These are phyloP conservation scores for Idaea biselata DNA, from an alignment of 2,888 invertebrate species.

Conservation along the genomic window DNA sequence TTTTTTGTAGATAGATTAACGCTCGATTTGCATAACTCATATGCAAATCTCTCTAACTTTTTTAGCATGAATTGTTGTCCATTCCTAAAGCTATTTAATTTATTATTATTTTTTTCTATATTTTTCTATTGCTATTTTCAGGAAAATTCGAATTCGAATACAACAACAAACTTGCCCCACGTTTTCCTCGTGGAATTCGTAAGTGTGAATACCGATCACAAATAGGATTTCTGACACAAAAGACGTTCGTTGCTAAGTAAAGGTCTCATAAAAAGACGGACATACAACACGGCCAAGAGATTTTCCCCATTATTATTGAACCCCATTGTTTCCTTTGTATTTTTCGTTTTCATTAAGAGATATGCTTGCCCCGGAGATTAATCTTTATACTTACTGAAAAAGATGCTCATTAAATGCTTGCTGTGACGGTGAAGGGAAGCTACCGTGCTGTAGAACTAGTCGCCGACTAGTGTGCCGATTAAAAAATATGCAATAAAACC, in stretches of 20 bases:
- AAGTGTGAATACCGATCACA: slow-evolving; percentile 17
- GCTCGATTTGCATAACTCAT: no score
- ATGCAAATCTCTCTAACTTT: no score
- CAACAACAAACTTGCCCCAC: slow-evolving; percentile 23
- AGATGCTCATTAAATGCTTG: neutral
- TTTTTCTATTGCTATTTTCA: neutral
- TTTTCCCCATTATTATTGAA: slow-evolving; percentile 22
- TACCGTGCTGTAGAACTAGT: neutral
- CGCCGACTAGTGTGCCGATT: no score
- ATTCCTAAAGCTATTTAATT: neutral
- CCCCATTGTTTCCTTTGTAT: slow-evolving; percentile 16
- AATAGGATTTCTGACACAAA: slow-evolving; percentile 30
- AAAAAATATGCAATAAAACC: no score
- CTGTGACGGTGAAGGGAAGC: neutral
- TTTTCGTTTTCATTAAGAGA: slow-evolving; percentile 14
- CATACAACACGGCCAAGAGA: slow-evolving; percentile 13
- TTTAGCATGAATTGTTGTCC: neutral
- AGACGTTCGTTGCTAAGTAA: slow-evolving; percentile 23
- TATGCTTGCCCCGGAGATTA: neutral
- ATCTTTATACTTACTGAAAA: neutral
- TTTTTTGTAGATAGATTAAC: no score
- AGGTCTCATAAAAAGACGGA: slow-evolving; percentile 28
- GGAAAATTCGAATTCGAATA: slow-evolving; percentile 18
- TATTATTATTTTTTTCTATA: neutral
- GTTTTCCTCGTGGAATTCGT: slow-evolving; percentile 22